Evolutionary conservation across 2,888 invertebrate genomes (phyloP).

Genomic region (Palloptera scutellata): DNA sequence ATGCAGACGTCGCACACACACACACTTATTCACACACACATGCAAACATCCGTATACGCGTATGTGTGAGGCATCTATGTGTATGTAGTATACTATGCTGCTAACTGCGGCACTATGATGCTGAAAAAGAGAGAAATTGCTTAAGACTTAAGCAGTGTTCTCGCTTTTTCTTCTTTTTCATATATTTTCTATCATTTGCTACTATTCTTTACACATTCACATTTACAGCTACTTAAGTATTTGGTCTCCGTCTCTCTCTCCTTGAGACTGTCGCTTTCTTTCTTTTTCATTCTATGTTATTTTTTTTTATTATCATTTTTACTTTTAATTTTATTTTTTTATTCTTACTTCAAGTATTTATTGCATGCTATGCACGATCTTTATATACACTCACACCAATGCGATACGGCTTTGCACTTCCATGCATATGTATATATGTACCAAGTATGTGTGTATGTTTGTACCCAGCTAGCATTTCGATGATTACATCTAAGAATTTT

Average conservation of each 20-base stretch:
- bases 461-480: no score
- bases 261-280: constrained; percentile 17
- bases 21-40: constrained; percentile 13
- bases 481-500: no score
- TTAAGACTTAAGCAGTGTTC: constrained; percentile 10
- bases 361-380: constrained; percentile 39
- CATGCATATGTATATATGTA: neutral
- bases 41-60: constrained; percentile 9
- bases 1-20: constrained; percentile 4
- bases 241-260: constrained; percentile 10
- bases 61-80: neutral
- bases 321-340: constrained; percentile 6
- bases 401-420: neutral
- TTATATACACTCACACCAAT: neutral
- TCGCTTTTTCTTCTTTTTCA: neutral
- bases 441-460: no score
- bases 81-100: constrained; percentile 2
- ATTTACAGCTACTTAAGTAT: constrained; percentile 31
- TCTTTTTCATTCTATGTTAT: neutral
- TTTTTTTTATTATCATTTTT: constrained; percentile 5
- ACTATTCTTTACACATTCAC: constrained; percentile 6
- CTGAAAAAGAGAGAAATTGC: neutral
- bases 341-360: constrained; percentile 29
- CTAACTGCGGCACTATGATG: neutral
- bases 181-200: constrained; percentile 24